Base-by-base conservation (phyloP, 1,140 invertebrate genomes). In the Halictus rubicundus region DNA sequence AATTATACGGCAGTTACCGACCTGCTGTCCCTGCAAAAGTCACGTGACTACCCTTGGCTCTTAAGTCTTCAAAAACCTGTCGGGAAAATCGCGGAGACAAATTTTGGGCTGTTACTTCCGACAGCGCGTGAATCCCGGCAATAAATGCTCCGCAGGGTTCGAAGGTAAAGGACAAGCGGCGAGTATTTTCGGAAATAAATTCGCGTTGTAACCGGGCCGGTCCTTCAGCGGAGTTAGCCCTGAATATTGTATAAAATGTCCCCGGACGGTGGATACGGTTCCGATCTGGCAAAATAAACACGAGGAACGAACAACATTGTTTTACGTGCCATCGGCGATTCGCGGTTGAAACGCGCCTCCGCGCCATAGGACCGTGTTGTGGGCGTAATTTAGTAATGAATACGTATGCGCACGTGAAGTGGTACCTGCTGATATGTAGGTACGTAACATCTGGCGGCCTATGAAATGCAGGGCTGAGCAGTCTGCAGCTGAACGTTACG, bases 371-470 rank as follows among this genome's bases (percentile, higher is more conserved):
- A 64, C 76, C 79, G 63, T 65, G 76, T 78, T 69, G 75, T 46
- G 68, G 69, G 68, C 87, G 87, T 89, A 89, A 89, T 88, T 88
- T 84, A 85, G 84, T 88, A 89, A 89, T 89, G 88, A 89, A 89
- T 89, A 87, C 86, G 84, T 84, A 86, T 73, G 81, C 82, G 77
- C 73, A 84, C 84, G 88, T 85, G 87, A 88, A 88, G 87, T 83
- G 83, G 87, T 86, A 85, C 70, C 59, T 78, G 85, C 86, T 88
- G 87, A 89, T 89, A 88, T 89, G 88, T 89, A 85, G 85, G 78
- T 87, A 85, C 87, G 85, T 88, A 90, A 89, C 89, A 89, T 89
- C 88, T 89, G 89, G 89, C 87, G 87, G 88, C 89, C 89, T 88
- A 90, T 90, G 89, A 90, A 90, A 90, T 85, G 88, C 89, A 90